Percentiles rank a stretch among this genome's conserved stretches.
Evolutionary conservation across 2,888 invertebrate species (phyloP).

Genomic region (Caradrina kadenii): DNA sequence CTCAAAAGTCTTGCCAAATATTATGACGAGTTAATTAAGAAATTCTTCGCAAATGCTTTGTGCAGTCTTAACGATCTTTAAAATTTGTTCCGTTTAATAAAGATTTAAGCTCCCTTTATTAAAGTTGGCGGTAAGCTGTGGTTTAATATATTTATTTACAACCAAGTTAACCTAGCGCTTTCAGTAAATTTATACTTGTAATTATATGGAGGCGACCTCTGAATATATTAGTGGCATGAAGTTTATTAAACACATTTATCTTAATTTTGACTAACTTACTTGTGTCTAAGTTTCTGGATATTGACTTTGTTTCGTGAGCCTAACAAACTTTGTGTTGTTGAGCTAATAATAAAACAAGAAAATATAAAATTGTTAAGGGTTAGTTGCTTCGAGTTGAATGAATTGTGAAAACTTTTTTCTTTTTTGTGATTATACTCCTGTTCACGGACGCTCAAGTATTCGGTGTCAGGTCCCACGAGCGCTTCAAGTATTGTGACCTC

Average conservation of each 20-base stretch:
- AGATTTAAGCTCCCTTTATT: constrained; percentile 62
- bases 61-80: constrained; percentile 53
- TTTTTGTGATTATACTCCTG: background rate
- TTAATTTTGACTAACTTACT: constrained; percentile 69
- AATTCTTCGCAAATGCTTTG: constrained; percentile 58
- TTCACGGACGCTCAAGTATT: background rate
- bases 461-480: too few species aligned
- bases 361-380: background rate
- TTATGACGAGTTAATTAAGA: constrained; percentile 61
- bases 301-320: constrained; percentile 49
- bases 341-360: constrained; percentile 8
- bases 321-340: constrained; percentile 19
- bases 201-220: constrained; percentile 64
- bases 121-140: constrained; percentile 58
- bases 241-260: constrained; percentile 75
- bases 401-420: background rate
- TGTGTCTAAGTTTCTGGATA: constrained; percentile 49
- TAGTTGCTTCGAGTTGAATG: background rate
- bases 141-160: constrained; percentile 66
- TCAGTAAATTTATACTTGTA: constrained; percentile 70
- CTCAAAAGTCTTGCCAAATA: constrained; percentile 39
- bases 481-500: constrained; percentile 6
- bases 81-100: constrained; percentile 68
- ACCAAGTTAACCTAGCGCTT: constrained; percentile 50
- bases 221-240: constrained; percentile 63